A percentile compares a stretch with the other conserved stretches of the same genome.
Conservation (phyloP, 2,888 invertebrate species). For the Prosapia bicincta region DNA sequence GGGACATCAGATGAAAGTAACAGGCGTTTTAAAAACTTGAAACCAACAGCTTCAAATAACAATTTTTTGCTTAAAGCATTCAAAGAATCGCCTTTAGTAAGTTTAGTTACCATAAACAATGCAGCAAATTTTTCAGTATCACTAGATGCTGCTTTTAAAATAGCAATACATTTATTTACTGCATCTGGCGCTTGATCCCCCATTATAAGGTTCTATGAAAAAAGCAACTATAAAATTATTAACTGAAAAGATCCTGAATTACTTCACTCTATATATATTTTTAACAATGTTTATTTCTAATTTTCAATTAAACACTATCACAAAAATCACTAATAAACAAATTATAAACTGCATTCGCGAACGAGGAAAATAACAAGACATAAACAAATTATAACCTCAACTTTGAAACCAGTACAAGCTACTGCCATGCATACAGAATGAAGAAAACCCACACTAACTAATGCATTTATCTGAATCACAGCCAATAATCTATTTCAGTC, state of each 20-base stretch:
- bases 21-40: slow-evolving; percentile 78
- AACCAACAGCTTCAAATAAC: slow-evolving; percentile 86
- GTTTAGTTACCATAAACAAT: slow-evolving; percentile 86
- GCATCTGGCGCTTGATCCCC: slow-evolving; percentile 61
- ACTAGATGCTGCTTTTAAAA: slow-evolving; percentile 72
- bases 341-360: no score
- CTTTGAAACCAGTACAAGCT: not conserved
- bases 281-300: no score
- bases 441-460: not conserved
- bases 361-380: no score
- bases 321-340: no score
- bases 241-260: no score
- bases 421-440: not conserved
- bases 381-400: not conserved
- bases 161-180: slow-evolving; percentile 78
- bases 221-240: not conserved
- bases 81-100: slow-evolving; percentile 81
- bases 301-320: not conserved
- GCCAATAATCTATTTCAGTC: not conserved
- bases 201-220: slow-evolving; percentile 21
- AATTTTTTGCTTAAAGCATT: slow-evolving; percentile 67
- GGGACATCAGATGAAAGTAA: slow-evolving; percentile 72
- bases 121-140: slow-evolving; percentile 92
- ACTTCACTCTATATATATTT: no score
- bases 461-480: not conserved